These are phyloP conservation scores for Lamprotornis superbus DNA, from an alignment of 2,113 vertebrate genomes.

Conservation along the genomic window DNA sequence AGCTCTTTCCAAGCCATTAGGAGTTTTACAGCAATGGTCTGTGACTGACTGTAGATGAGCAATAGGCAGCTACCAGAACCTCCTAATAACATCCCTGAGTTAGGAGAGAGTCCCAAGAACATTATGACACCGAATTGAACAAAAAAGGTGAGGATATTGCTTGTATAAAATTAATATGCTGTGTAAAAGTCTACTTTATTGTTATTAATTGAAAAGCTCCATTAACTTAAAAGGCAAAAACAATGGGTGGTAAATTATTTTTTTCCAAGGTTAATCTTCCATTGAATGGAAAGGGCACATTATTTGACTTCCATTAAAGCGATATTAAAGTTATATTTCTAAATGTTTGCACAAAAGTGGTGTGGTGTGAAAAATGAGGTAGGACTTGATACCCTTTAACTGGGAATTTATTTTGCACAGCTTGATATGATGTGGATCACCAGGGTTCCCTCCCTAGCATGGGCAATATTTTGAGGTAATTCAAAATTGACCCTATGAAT, in stretches of 20 bases:
- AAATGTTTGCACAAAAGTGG: neutral
- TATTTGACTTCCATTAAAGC: neutral
- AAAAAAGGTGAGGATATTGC: neutral
- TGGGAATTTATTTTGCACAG: neutral
- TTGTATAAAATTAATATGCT: constrained; percentile 20
- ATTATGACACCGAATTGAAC: neutral
- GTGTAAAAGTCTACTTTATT: constrained; percentile 5
- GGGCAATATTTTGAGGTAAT: neutral
- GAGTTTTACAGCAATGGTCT: neutral
- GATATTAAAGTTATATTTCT: neutral
- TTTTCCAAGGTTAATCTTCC: constrained; percentile 20
- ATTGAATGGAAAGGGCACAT: neutral
- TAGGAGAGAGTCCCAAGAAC: neutral
- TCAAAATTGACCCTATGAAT: neutral
- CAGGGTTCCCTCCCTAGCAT: neutral
- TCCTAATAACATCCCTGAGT: neutral
- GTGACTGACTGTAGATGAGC: neutral
- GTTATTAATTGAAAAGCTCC: neutral
- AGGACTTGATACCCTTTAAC: neutral
- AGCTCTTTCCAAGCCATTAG: neutral
- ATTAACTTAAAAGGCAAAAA: constrained; percentile 34
- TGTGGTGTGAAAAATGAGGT: neutral
- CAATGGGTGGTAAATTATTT: neutral
- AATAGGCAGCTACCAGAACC: neutral
- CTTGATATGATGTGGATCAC: neutral